phyloP scores from a whole-genome alignment of 2,888 invertebrate species.

The Magallana nippona region DNA sequence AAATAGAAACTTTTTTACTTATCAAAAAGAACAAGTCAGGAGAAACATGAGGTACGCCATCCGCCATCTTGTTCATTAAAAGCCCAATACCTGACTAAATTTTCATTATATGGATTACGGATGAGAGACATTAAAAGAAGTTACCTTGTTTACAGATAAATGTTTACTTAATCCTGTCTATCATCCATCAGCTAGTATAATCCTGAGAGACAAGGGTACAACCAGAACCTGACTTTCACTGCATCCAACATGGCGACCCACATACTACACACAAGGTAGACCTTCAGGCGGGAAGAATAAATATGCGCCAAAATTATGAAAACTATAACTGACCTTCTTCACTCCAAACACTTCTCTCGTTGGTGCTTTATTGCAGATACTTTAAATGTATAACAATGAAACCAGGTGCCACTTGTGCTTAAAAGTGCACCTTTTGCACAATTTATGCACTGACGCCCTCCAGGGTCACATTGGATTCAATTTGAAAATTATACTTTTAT shows the following conservation, averaged over 20 bases:
- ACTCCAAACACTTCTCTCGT: constrained; percentile 11
- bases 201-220: background rate
- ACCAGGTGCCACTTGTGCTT: constrained; percentile 4
- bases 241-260: constrained; percentile 41
- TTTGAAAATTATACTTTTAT: constrained; percentile 4
- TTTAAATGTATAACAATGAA: constrained; percentile 31
- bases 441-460: constrained; percentile 39
- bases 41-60: constrained; percentile 27
- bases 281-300: constrained; percentile 33
- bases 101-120: background rate
- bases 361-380: constrained; percentile 17
- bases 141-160: constrained; percentile 15
- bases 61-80: constrained; percentile 16
- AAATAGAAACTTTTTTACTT: background rate
- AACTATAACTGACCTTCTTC: constrained; percentile 28
- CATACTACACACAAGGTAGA: constrained; percentile 34
- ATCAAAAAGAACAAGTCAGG: background rate
- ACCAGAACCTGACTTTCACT: constrained; percentile 6
- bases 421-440: constrained; percentile 35
- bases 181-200: constrained; percentile 19
- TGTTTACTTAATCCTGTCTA: constrained; percentile 21
- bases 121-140: background rate
- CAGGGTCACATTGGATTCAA: constrained; percentile 34
- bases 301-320: constrained; percentile 26
- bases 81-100: constrained; percentile 19